These are phyloP conservation scores for Toxotes chatareus DNA, from an alignment of 2,113 vertebrate genomes.

Conservation along the genomic window DNA sequence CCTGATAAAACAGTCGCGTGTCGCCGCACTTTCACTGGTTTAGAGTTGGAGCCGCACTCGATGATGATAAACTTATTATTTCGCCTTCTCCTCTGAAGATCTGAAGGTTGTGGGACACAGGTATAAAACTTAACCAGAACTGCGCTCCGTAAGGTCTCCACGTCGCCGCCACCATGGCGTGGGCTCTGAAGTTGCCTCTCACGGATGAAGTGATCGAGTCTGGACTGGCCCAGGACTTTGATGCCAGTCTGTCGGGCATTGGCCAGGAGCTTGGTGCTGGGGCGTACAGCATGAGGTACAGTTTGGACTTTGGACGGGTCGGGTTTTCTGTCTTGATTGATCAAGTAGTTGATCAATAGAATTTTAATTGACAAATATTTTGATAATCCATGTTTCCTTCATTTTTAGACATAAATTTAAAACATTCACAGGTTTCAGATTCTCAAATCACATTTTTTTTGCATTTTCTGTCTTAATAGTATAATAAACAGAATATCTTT, in stretches of 20 bases:
- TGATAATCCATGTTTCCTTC: background rate
- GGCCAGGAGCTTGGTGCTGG: slow-evolving; percentile 97
- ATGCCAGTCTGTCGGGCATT: slow-evolving; percentile 97
- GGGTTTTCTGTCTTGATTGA: background rate
- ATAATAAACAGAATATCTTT: background rate
- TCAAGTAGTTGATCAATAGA: background rate
- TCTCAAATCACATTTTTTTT: background rate
- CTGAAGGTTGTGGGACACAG: slow-evolving; percentile 27
- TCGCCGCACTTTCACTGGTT: too few relatives aligned
- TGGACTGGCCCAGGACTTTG: slow-evolving; percentile 97
- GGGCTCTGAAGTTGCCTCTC: slow-evolving; percentile 96
- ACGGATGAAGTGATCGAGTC: slow-evolving; percentile 98
- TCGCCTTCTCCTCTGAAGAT: background rate
- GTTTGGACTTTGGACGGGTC: background rate
- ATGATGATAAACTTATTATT: background rate
- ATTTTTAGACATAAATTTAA: too few relatives aligned
- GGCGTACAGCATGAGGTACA: slow-evolving; percentile 99
- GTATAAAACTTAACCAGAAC: slow-evolving; percentile 26
- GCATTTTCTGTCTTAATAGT: background rate
- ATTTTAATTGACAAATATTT: background rate
- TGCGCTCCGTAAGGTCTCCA: slow-evolving; percentile 36
- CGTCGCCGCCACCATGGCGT: slow-evolving; percentile 87
- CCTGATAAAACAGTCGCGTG: background rate
- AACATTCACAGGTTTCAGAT: background rate
- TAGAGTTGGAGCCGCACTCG: background rate